Evolutionary conservation across 2,888 invertebrate species (phyloP), one percentile per base, ranked within the genome.

Genomic region (Ditylenchus weischeri): DNA sequence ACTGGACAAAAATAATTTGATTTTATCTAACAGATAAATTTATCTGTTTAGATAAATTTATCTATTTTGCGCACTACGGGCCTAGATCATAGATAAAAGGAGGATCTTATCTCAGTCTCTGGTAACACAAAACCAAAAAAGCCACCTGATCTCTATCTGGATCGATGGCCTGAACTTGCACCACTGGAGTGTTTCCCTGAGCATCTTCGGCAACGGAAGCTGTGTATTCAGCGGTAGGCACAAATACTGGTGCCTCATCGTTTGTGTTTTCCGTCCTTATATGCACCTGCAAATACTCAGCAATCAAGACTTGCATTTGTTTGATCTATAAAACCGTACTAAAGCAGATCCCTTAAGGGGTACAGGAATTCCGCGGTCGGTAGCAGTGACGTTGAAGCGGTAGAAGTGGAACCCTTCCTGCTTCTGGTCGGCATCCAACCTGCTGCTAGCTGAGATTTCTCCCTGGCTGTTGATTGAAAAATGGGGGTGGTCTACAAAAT

Each of bases 401-500:
- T 86, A 86, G 57, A 84, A 82, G 69, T 75, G 77, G 62, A 75
- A 76, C n/a, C 79, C 64, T 59, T 77, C 75, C 43, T 75, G 74
- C 62, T 93, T 93, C 83, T 93, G 93, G 83, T 94, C 94, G 8
- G 94, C 94, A 82, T 94, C 94, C 66, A 94, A 86, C 83, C 92
- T 50, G 6, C 23, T 51, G 50, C 91, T 91, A 83, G 92, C 92
- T 62, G 91, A 91, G 5, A 94, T 93, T 65, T 92, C 90, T 50
- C 94, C 94, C 81, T 93, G 92, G 78, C 91, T 90, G 86, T 94
- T 93, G 79, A 96, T 93, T 84, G 91, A 91, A 68, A 98, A 96
- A 86, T 94, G 93, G 84, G 91, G 91, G 51, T 93, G 91, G 79
- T 90, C 92, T 6, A 94, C 86, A 57, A 91, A 90, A 84, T 93